Evolutionary conservation across 35 echinoderm and acorn worm genomes (phyloP).

Genomic region (Diadema setosum): DNA sequence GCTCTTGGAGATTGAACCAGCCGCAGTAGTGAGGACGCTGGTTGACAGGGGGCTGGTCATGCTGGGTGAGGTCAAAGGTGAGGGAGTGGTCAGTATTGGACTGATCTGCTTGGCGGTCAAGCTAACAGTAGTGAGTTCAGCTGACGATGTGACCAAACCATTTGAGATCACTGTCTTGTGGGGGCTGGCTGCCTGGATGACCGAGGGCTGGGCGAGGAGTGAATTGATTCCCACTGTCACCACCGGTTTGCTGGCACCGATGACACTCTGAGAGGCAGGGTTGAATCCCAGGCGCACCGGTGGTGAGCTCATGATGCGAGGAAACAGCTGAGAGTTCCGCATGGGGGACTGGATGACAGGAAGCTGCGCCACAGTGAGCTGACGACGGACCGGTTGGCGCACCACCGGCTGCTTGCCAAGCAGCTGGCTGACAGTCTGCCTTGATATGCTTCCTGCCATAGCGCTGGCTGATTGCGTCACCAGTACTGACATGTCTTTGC

Average conservation of each 20-base stretch:
- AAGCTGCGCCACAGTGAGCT: background rate
- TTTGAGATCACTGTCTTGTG: background rate
- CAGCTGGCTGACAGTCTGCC: conserved; percentile 84
- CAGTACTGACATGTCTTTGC: background rate
- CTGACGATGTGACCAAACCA: background rate
- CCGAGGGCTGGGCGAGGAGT: conserved; percentile 16
- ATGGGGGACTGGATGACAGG: conserved; percentile 2
- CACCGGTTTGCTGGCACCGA: conserved; percentile 9
- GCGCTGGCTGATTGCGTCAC: background rate
- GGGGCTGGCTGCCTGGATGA: background rate
- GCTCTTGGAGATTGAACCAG: background rate
- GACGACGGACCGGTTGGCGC: conserved; percentile 54
- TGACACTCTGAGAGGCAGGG: background rate
- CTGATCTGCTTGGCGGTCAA: background rate
- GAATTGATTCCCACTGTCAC: conserved; percentile 59
- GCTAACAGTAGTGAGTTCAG: background rate
- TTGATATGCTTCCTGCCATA: conserved; percentile 13
- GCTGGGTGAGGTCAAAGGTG: background rate
- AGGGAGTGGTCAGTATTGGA: background rate
- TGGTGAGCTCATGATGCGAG: background rate
- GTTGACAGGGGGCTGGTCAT: background rate
- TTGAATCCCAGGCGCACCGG: conserved; percentile 3
- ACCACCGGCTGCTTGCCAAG: conserved; percentile 70
- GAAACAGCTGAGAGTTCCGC: conserved; percentile 20
- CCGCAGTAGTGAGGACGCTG: background rate